These are phyloP conservation scores for Vannuccia rotundouncinata DNA, from an alignment of 2,888 invertebrate genomes.

Conservation along the genomic window DNA sequence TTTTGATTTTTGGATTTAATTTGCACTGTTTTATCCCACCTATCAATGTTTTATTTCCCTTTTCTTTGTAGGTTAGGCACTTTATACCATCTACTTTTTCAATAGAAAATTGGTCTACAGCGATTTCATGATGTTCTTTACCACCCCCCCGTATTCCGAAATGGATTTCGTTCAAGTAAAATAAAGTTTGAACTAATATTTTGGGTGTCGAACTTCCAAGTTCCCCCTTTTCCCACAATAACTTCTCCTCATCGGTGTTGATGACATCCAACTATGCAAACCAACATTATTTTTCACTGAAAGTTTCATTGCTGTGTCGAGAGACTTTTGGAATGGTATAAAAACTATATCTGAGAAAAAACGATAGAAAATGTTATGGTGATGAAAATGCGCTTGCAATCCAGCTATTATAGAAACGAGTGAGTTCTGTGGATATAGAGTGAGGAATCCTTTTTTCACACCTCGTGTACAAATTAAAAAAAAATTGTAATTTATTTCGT, in stretches of 20 bases:
- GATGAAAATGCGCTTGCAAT: not conserved
- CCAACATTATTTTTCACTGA: constrained; percentile 4
- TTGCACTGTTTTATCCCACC: constrained; percentile 19
- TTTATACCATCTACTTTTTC: not conserved
- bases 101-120: constrained; percentile 7
- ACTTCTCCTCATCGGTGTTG: not conserved
- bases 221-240: not conserved
- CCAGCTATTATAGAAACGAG: not conserved
- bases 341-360: not conserved
- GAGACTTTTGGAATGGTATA: not conserved
- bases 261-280: not conserved
- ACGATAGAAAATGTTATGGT: not conserved
- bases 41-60: constrained; percentile 9
- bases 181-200: constrained; percentile 1
- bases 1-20: constrained; percentile 27
- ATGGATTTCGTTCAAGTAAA: constrained; percentile 9
- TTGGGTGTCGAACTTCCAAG: not conserved
- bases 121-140: not conserved
- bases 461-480: not conserved
- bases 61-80: constrained; percentile 19
- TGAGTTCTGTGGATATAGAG: not conserved
- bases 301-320: not conserved
- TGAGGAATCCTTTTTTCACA: not conserved
- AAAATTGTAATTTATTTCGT: not conserved
- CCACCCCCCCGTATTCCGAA: constrained; percentile 10